Percentiles rank a stretch among this genome's conserved stretches.
Conservation (phyloP, 2,888 invertebrate species). For the Scrobipalpa atriplicella region DNA sequence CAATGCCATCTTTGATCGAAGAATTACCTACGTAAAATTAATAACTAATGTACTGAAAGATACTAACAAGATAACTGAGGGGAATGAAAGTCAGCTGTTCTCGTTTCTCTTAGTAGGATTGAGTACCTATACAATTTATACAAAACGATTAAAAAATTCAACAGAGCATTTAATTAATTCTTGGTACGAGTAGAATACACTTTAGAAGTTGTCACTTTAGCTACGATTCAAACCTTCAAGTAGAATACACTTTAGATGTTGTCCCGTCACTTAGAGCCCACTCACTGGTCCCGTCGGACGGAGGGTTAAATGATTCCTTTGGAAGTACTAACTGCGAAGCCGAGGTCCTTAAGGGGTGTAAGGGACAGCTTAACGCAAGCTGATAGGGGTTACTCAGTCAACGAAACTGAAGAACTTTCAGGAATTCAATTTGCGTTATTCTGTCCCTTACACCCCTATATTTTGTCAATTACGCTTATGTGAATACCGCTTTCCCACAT, state of each 20-base stretch:
- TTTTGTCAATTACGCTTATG: slow-evolving; percentile 31
- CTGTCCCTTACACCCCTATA: slow-evolving; percentile 28
- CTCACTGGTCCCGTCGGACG: slow-evolving; percentile 12
- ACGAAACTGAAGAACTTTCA: no score
- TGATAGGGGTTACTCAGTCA: no score
- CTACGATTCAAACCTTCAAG: slow-evolving; percentile 1
- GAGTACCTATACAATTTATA: background rate
- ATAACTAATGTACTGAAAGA: background rate
- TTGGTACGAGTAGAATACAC: slow-evolving; percentile 19
- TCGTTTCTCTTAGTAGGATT: background rate
- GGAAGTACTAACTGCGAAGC: slow-evolving; percentile 46
- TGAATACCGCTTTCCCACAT: slow-evolving; percentile 37
- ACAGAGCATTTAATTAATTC: slow-evolving; percentile 10
- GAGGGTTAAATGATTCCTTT: slow-evolving; percentile 49
- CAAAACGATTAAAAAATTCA: background rate
- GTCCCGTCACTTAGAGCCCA: slow-evolving; percentile 10
- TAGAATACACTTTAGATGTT: slow-evolving; percentile 7
- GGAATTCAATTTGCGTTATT: no score
- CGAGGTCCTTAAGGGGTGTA: no score
- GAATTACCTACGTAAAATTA: background rate
- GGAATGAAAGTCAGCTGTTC: background rate
- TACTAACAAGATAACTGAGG: background rate
- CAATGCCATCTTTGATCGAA: slow-evolving; percentile 1
- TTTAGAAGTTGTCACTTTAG: slow-evolving; percentile 3
- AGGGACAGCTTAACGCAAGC: no score